Evolutionary conservation across 2,797 vertebrate genomes (phyloP), one percentile per base, ranked within the genome.

Genomic region (Acrocephalus scirpaceus): DNA sequence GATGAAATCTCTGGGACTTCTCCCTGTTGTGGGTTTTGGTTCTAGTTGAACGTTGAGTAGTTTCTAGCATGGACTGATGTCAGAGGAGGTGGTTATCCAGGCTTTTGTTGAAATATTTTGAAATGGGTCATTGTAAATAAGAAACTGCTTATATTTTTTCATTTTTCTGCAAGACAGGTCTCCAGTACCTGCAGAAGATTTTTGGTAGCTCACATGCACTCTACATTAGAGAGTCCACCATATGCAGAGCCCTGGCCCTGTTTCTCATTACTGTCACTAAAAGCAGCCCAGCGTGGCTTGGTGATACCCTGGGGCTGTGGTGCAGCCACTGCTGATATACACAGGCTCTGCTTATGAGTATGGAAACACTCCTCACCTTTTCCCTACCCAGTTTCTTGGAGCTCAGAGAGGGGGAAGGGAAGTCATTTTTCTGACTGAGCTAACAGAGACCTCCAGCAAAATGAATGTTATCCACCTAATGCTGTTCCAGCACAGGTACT

Each of bases 371-470:
- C 67, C 74, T 93, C 38, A 7, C 73, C 74, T 36, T 92, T 60
- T 73, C 72, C 36, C 56, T 38, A 17, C 40, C 40, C 30, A 29
- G 36, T 27, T 79, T 86, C 56, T 58, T 44, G 25, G 51, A 79
- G 50, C 77, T 61, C 61, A 65, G 54, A 22, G 53, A 58, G 88
- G 80, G 67, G 86, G 74, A 69, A 78, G 92, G 88, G 90, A 82
- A 89, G 22, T 44, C 0, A 20, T 75, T 81, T 78, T 88, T 89
- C 65, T 75, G 73, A 51, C 23, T 67, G 48, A 92, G 70, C 60
- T 87, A 57, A 71, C 11, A 66, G 65, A 76, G 23, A 80, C 95
- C 85, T 90, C 84, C 42, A 88, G 92, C 73, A 93, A 88, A 96
- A 89, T 78, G 51, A 53, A 38, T 32, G 66, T 76, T 81, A 79